phyloP scores from a whole-genome alignment of 2,888 invertebrate species.

The Philaethria dido region DNA sequence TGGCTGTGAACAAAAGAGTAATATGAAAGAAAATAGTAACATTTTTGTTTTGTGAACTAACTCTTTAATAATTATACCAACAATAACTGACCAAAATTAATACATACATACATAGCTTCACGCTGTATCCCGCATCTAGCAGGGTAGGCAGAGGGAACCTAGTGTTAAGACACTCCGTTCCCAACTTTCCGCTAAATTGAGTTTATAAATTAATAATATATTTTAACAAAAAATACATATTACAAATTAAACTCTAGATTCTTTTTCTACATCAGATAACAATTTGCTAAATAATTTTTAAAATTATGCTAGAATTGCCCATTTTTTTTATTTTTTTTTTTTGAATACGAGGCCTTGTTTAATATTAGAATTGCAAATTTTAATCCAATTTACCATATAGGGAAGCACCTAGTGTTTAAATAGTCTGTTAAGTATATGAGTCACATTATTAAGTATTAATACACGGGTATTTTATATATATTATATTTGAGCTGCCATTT shows the following conservation, averaged over 20 bases:
- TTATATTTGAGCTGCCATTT: constrained; percentile 4
- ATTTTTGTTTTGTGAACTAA: background rate
- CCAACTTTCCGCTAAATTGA: too few relatives aligned
- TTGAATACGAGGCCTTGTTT: constrained; percentile 22
- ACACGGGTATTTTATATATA: constrained; percentile 27
- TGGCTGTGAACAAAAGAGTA: background rate
- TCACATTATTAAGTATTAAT: constrained; percentile 18
- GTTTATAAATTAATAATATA: too few relatives aligned
- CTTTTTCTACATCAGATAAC: too few relatives aligned
- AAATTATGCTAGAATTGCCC: too few relatives aligned
- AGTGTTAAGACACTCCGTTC: too few relatives aligned
- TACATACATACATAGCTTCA: too few relatives aligned
- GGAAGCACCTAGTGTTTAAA: constrained; percentile 16
- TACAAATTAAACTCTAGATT: too few relatives aligned
- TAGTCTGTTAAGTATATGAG: constrained; percentile 12
- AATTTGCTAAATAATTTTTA: too few relatives aligned
- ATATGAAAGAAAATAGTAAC: background rate
- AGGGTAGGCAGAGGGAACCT: too few relatives aligned
- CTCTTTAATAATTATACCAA: background rate
- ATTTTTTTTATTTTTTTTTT: background rate
- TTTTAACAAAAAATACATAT: too few relatives aligned
- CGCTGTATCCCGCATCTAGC: too few relatives aligned
- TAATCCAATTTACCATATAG: background rate
- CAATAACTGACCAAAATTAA: too few relatives aligned
- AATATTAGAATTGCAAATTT: background rate